Percentiles rank a stretch among this genome's conserved stretches.
phyloP scores from a whole-genome alignment of 2,888 invertebrate genomes.

The Rhimphoctona megacephalus region DNA sequence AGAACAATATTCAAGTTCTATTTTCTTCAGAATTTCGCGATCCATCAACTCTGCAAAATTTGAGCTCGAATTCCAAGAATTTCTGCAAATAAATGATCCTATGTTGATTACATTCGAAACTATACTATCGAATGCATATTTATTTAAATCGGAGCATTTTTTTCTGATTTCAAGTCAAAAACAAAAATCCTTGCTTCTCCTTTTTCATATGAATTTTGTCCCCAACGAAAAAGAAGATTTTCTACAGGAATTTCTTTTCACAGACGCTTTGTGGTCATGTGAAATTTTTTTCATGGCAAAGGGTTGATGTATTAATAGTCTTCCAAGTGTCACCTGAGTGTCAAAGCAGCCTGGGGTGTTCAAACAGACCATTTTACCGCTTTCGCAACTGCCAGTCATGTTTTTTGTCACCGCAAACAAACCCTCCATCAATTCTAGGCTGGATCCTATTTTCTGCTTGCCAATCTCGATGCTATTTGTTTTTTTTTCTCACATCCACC shows the following conservation, averaged over 20 bases:
- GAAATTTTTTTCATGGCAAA: neutral
- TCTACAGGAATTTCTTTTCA: neutral
- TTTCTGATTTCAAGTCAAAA: neutral
- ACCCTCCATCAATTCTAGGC: slow-evolving; percentile 1
- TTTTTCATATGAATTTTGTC: neutral
- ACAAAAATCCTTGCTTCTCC: neutral
- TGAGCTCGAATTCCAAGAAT: too few relatives aligned
- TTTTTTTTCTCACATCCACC: neutral
- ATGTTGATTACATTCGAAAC: neutral
- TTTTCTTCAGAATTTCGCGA: too few relatives aligned
- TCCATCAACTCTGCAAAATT: too few relatives aligned
- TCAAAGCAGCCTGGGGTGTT: neutral
- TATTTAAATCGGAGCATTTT: neutral
- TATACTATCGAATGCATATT: neutral
- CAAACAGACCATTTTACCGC: neutral
- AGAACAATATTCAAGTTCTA: too few relatives aligned
- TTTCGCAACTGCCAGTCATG: neutral
- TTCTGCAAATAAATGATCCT: too few relatives aligned
- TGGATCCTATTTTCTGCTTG: neutral
- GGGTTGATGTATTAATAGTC: neutral
- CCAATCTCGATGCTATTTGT: neutral
- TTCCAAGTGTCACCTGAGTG: slow-evolving; percentile 1
- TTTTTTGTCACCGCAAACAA: neutral
- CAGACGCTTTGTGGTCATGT: neutral
- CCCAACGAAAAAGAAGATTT: neutral